Evolutionary conservation across 2,797 vertebrate species (phyloP).

Genomic region (Rhabdophis nuchalis): DNA sequence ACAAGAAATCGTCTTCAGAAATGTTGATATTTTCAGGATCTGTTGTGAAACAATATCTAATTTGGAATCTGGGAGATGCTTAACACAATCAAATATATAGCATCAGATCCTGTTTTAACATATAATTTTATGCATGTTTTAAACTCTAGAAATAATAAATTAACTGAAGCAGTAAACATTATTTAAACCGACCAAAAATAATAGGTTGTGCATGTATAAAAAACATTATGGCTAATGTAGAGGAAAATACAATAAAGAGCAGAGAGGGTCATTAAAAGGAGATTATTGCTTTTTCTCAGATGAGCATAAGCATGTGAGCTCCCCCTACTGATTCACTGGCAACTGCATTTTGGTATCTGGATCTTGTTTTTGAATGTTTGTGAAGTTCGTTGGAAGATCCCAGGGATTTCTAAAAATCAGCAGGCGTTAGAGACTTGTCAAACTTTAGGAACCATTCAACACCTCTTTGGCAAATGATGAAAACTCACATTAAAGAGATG

Average conservation of each 20-base stretch:
- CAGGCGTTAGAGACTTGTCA: neutral
- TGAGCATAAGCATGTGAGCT: accelerated
- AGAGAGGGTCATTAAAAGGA: neutral
- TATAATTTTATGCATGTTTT: neutral
- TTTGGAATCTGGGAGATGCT: neutral
- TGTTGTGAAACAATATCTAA: neutral
- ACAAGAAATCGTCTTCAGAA: neutral
- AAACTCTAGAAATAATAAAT: neutral
- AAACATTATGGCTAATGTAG: neutral
- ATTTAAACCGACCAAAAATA: constrained; percentile 2
- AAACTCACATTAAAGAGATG: neutral
- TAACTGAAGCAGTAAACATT: constrained; percentile 14
- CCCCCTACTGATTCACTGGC: constrained; percentile 17
- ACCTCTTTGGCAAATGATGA: neutral
- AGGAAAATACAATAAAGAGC: neutral
- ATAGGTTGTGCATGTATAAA: neutral
- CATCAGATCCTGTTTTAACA: neutral
- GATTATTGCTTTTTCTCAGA: neutral
- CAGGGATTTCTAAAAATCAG: neutral
- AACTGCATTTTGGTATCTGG: constrained; percentile 13
- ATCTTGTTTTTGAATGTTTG: constrained; percentile 3
- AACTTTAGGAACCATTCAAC: neutral
- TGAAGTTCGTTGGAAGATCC: neutral
- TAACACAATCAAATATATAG: neutral
- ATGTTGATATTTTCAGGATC: neutral